These are phyloP conservation scores for Pseudomyrmex dendroicus DNA, from an alignment of 1,140 invertebrate genomes.

Conservation along the genomic window DNA sequence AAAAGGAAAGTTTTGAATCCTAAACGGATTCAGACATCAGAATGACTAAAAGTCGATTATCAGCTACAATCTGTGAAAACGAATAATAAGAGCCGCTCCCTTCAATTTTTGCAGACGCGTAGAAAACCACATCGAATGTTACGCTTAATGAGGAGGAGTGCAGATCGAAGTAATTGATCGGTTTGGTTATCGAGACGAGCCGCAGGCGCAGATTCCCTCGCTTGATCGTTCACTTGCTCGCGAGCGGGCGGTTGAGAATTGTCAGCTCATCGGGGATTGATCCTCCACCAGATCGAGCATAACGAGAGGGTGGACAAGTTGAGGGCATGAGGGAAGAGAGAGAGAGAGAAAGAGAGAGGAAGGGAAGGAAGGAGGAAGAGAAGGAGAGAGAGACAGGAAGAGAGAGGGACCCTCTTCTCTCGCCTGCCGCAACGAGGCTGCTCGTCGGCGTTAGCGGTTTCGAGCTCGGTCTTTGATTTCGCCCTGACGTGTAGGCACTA, in stretches of 20 bases:
- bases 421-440: slow-evolving; percentile 57
- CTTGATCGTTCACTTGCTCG: slow-evolving; percentile 54
- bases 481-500: slow-evolving; percentile 77
- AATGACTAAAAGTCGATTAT: slow-evolving; percentile 8
- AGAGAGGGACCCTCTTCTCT: slow-evolving; percentile 17
- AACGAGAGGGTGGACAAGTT: slow-evolving; percentile 52
- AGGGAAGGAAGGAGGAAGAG: neutral
- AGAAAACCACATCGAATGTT: slow-evolving; percentile 42
- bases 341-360: neutral
- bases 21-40: neutral
- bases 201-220: slow-evolving; percentile 36
- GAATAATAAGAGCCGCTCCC: slow-evolving; percentile 14
- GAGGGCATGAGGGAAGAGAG: neutral
- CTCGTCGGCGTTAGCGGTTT: slow-evolving; percentile 67
- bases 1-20: neutral
- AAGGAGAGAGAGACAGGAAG: slow-evolving; percentile 20
- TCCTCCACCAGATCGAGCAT: slow-evolving; percentile 62
- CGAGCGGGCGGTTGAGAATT: slow-evolving; percentile 38
- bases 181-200: slow-evolving; percentile 45
- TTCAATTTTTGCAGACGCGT: neutral
- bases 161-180: slow-evolving; percentile 54
- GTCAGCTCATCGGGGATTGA: slow-evolving; percentile 56
- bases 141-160: slow-evolving; percentile 31
- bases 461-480: slow-evolving; percentile 80
- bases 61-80: neutral